Percentiles rank a stretch among this genome's conserved stretches.
Evolutionary conservation across 2,888 invertebrate genomes (phyloP).

Genomic region (Platerodrilus igneus): DNA sequence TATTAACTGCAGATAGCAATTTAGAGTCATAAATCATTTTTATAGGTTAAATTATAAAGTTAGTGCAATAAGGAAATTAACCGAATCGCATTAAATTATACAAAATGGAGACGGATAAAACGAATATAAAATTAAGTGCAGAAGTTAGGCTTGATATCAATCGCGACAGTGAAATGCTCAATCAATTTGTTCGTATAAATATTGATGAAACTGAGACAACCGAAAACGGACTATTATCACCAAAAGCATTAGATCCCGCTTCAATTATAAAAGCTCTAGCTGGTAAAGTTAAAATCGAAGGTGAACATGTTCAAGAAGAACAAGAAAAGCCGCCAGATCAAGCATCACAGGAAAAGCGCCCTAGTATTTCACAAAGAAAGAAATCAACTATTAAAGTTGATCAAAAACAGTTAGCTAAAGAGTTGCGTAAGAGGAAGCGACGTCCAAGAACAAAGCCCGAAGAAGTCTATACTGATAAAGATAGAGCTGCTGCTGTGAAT

Average conservation of each 20-base stretch:
- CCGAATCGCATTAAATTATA: not conserved
- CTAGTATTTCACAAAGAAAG: conserved; percentile 7
- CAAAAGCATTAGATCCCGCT: conserved; percentile 21
- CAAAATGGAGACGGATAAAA: not conserved
- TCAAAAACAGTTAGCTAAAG: conserved; percentile 42
- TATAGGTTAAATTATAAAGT: not conserved
- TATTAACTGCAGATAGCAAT: no score
- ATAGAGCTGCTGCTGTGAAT: conserved; percentile 84
- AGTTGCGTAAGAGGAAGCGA: conserved; percentile 36
- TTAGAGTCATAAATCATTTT: conserved; percentile 7
- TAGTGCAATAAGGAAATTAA: not conserved
- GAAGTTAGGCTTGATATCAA: conserved; percentile 47
- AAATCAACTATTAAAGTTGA: conserved; percentile 28
- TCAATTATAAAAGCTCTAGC: conserved; percentile 6
- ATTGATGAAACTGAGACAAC: conserved; percentile 52
- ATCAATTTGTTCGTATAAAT: conserved; percentile 73
- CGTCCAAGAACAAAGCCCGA: conserved; percentile 50
- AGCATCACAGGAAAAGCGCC: conserved; percentile 21
- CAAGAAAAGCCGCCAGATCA: no score
- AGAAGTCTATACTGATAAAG: conserved; percentile 85
- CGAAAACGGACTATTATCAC: conserved; percentile 14
- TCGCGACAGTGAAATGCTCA: conserved; percentile 69
- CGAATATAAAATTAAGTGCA: conserved; percentile 9
- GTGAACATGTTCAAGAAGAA: conserved; percentile 34
- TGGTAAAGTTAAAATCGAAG: conserved; percentile 3